Percentiles rank a stretch among this genome's conserved stretches.
These are phyloP conservation scores for Enoplosus armatus DNA, from an alignment of 2,797 vertebrate species.

Conservation along the genomic window DNA sequence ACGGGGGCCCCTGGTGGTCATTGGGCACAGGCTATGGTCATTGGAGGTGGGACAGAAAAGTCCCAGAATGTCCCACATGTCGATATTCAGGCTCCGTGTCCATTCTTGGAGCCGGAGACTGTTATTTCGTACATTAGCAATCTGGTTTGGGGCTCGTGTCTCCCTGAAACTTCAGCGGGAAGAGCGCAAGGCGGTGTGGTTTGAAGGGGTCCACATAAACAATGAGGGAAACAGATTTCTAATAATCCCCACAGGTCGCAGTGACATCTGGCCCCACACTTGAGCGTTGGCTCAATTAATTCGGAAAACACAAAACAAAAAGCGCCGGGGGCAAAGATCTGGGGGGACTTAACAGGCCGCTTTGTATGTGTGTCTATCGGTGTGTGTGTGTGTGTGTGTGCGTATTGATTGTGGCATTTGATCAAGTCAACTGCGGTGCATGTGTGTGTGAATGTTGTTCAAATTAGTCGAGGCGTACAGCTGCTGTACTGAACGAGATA, in stretches of 20 bases:
- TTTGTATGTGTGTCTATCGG: conserved; percentile 65
- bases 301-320: conserved; percentile 84
- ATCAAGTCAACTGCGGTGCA: conserved; percentile 69
- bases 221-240: conserved; percentile 84
- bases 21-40: conserved; percentile 70
- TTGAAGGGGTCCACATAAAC: conserved; percentile 77
- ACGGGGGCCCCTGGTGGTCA: conserved; percentile 78
- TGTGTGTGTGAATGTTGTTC: conserved; percentile 54
- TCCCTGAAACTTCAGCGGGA: conserved; percentile 64
- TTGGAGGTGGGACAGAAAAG: conserved; percentile 78
- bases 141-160: conserved; percentile 72
- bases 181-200: conserved; percentile 59
- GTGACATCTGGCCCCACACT: conserved; percentile 84
- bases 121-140: conserved; percentile 80
- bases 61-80: conserved; percentile 75
- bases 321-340: conserved; percentile 82
- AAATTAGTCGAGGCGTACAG: conserved; percentile 55
- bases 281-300: conserved; percentile 83
- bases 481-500: conserved; percentile 42
- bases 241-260: conserved; percentile 83
- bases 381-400: conserved; percentile 53
- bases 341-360: conserved; percentile 70
- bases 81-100: conserved; percentile 58
- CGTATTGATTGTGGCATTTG: conserved; percentile 77
- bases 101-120: conserved; percentile 63